Percentiles rank a stretch among this genome's conserved stretches.
Conservation (phyloP, 2,888 invertebrate species). For the Linnaemya tessellans region DNA sequence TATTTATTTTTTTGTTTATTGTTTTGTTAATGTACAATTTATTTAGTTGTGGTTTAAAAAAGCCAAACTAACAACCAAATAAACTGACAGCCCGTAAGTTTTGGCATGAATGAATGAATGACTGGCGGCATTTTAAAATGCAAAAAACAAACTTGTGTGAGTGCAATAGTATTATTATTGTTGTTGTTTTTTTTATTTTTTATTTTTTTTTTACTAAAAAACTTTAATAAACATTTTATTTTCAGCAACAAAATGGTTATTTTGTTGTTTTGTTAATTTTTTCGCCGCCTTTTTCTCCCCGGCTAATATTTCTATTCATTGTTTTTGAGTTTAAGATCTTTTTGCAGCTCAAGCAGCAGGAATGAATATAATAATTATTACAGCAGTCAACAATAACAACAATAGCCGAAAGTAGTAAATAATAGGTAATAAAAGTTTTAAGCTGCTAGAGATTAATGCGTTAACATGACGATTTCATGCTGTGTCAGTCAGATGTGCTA, state of each 20-base stretch:
- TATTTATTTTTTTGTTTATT: not conserved
- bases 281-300: constrained; percentile 55
- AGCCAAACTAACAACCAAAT: constrained; percentile 54
- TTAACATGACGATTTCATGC: constrained; percentile 73
- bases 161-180: constrained; percentile 10
- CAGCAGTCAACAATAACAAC: not conserved
- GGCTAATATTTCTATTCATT: constrained; percentile 1
- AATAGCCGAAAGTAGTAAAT: constrained; percentile 29
- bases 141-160: constrained; percentile 21
- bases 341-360: constrained; percentile 13
- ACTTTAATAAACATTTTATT: constrained; percentile 17
- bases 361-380: constrained; percentile 18
- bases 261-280: constrained; percentile 37
- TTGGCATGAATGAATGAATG: constrained; percentile 48
- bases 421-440: constrained; percentile 54
- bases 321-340: constrained; percentile 36
- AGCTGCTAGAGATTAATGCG: constrained; percentile 77
- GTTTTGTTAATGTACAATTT: constrained; percentile 10
- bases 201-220: not conserved
- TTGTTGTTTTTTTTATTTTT: constrained; percentile 20
- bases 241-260: constrained; percentile 56
- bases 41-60: constrained; percentile 42
- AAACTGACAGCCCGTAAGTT: constrained; percentile 52
- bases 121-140: constrained; percentile 67
- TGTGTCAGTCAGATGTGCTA: constrained; percentile 70